phyloP scores from a whole-genome alignment of 2,888 invertebrate genomes.

The Bellardia bayeri region DNA sequence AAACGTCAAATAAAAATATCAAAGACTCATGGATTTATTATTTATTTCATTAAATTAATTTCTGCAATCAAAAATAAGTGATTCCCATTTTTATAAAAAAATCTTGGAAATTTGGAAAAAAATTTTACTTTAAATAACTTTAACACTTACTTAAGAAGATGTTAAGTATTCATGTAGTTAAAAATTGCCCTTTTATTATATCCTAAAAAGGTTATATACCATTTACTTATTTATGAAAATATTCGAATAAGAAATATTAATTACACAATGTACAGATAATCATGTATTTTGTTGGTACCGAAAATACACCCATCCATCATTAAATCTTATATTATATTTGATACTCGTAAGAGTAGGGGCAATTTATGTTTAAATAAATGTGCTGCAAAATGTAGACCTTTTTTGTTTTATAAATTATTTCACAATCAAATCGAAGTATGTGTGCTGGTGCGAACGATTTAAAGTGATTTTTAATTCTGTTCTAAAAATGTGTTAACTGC shows the following conservation, averaged over 20 bases:
- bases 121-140: too few species aligned
- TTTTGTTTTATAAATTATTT: constrained; percentile 3
- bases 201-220: constrained; percentile 9
- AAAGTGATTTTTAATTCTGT: constrained; percentile 25
- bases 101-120: too few species aligned
- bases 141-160: too few species aligned
- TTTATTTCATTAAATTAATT: too few species aligned
- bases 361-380: constrained; percentile 15
- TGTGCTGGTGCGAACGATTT: not conserved
- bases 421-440: not conserved
- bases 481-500: constrained; percentile 33
- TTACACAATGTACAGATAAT: not conserved
- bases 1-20: too few species aligned
- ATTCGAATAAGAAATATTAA: constrained; percentile 19
- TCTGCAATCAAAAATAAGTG: too few species aligned
- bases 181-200: not conserved
- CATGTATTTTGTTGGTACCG: not conserved
- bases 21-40: too few species aligned
- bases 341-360: not conserved
- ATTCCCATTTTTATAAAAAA: too few species aligned
- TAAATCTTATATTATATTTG: not conserved
- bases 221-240: not conserved
- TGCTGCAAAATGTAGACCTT: not conserved
- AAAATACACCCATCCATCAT: not conserved
- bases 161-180: not conserved